A percentile compares a stretch with the other conserved stretches of the same genome.
Evolutionary conservation across 2,888 invertebrate genomes (phyloP).

Genomic region (Syritta pipiens): DNA sequence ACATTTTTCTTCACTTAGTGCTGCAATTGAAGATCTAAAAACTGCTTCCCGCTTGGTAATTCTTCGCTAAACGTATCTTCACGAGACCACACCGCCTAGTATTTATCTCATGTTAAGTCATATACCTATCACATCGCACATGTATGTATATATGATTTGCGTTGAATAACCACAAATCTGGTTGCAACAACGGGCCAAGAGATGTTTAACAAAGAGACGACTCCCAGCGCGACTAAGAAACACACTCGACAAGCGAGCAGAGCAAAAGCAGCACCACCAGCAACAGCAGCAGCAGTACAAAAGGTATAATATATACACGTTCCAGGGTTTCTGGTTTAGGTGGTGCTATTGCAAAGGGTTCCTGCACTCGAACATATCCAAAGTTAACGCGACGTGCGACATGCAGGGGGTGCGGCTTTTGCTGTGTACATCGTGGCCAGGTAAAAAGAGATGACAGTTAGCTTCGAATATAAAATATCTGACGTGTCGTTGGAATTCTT

Average conservation of each 20-base stretch:
- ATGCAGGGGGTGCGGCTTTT: slow-evolving; percentile 36
- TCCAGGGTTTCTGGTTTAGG: slow-evolving; percentile 55
- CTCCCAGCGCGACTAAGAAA: slow-evolving; percentile 15
- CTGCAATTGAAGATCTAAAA: too few relatives aligned
- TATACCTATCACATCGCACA: slow-evolving; percentile 10
- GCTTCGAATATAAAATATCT: slow-evolving; percentile 60
- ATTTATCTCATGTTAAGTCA: slow-evolving; percentile 38
- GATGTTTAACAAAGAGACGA: slow-evolving; percentile 47
- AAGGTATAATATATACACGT: slow-evolving; percentile 50
- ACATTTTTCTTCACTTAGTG: slow-evolving; percentile 7
- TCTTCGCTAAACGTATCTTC: slow-evolving; percentile 36
- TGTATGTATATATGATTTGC: slow-evolving; percentile 37
- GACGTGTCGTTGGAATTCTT: slow-evolving; percentile 51
- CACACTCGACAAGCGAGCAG: slow-evolving; percentile 14
- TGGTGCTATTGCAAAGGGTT: slow-evolving; percentile 56
- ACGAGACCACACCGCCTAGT: slow-evolving; percentile 50
- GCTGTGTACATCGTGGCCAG: slow-evolving; percentile 10
- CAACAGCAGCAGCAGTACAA: slow-evolving; percentile 42
- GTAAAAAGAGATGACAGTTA: slow-evolving; percentile 60
- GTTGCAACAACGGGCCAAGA: slow-evolving; percentile 22
- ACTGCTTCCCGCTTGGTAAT: slow-evolving; percentile 9
- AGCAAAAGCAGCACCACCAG: too few relatives aligned
- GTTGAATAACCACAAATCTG: slow-evolving; percentile 49
- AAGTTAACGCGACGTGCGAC: slow-evolving; percentile 35
- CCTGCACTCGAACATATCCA: slow-evolving; percentile 56